phyloP scores from a whole-genome alignment of 2,113 vertebrate genomes.

The Cettia cetti region DNA sequence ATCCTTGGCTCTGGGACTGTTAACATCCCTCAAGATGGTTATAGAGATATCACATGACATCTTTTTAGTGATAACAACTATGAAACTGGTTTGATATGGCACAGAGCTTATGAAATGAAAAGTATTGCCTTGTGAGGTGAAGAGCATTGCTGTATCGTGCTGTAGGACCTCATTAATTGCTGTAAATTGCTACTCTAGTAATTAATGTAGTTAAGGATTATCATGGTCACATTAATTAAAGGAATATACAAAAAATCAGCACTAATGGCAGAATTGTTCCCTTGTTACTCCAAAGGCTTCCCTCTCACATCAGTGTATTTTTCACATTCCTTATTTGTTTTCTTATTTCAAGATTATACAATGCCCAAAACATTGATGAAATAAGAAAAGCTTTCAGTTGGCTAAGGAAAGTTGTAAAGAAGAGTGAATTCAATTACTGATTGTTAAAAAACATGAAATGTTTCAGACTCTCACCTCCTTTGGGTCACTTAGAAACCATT shows the following conservation, averaged over 20 bases:
- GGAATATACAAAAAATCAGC: neutral
- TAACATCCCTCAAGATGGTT: neutral
- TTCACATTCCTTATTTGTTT: neutral
- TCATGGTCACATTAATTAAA: neutral
- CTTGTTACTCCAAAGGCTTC: neutral
- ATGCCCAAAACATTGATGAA: neutral
- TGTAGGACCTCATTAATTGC: neutral
- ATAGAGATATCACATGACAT: neutral
- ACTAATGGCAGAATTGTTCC: neutral
- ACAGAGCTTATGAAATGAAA: neutral
- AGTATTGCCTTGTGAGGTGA: neutral
- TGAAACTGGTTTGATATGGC: neutral
- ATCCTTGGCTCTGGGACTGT: neutral
- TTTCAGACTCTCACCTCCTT: neutral
- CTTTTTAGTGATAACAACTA: neutral
- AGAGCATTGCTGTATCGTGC: neutral
- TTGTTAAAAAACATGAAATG: neutral
- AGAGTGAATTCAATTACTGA: neutral
- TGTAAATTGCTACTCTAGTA: neutral
- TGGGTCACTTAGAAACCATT: neutral
- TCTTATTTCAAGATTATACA: neutral
- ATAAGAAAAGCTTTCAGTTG: neutral
- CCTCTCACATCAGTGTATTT: neutral
- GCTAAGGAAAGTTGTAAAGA: neutral
- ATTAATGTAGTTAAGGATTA: neutral